These are phyloP conservation scores for Centruroides sculpturatus DNA, from an alignment of 1,140 invertebrate species.

Conservation along the genomic window DNA sequence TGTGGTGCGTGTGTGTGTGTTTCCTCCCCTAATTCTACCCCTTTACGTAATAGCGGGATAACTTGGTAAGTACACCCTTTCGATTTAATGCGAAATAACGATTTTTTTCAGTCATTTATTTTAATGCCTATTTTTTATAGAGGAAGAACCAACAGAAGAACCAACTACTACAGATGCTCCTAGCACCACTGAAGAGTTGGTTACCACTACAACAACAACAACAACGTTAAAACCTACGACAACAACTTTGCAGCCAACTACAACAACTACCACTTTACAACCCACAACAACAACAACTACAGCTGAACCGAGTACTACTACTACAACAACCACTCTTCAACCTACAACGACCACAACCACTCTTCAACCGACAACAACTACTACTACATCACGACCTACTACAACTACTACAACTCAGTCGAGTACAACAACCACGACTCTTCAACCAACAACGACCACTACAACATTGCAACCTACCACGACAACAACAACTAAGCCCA, in stretches of 20 bases:
- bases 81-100: background rate
- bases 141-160: background rate
- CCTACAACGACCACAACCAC: slow-evolving; percentile 2
- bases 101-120: background rate
- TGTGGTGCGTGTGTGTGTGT: too few relatives aligned
- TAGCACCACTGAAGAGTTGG: slow-evolving; percentile 8
- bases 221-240: slow-evolving; percentile 9
- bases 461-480: too few relatives aligned
- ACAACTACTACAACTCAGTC: background rate
- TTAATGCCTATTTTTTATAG: background rate
- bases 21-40: too few relatives aligned
- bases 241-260: slow-evolving; percentile 3
- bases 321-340: background rate
- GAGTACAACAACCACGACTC: too few relatives aligned
- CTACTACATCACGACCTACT: slow-evolving; percentile 14
- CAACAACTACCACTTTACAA: background rate
- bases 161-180: slow-evolving; percentile 6
- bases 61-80: background rate
- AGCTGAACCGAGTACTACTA: slow-evolving; percentile 7
- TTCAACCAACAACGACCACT: too few relatives aligned
- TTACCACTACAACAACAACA: slow-evolving; percentile 13
- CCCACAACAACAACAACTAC: slow-evolving; percentile 13
- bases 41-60: too few relatives aligned
- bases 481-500: too few relatives aligned
- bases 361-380: slow-evolving; percentile 14